Percentiles rank a stretch among this genome's conserved stretches.
Conservation (phyloP, 2,888 invertebrate genomes). For the Tuta absoluta region DNA sequence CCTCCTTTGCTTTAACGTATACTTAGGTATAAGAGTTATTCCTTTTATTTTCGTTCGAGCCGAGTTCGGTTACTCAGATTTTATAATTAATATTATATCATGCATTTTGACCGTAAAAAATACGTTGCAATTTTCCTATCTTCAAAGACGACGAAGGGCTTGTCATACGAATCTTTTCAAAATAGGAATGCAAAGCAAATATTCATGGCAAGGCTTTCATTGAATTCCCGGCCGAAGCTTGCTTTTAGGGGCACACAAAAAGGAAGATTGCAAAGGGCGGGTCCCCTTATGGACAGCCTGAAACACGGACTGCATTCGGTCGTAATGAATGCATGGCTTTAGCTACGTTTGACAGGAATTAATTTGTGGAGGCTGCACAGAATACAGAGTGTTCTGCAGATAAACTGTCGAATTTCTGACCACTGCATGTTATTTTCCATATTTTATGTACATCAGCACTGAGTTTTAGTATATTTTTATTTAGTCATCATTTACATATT, state of each 20-base stretch:
- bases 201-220: constrained; percentile 41
- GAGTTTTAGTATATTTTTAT: no score
- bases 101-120: not conserved
- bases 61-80: no score
- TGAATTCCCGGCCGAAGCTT: constrained; percentile 45
- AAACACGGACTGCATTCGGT: constrained; percentile 50
- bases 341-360: constrained; percentile 49
- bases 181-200: constrained; percentile 47
- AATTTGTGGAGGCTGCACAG: constrained; percentile 44
- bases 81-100: not conserved
- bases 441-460: no score
- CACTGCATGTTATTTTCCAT: no score
- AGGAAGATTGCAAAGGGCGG: constrained; percentile 44
- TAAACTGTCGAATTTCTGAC: no score
- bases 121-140: constrained; percentile 9
- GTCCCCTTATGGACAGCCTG: constrained; percentile 39
- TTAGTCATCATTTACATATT: no score
- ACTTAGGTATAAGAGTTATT: not conserved
- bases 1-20: no score
- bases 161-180: constrained; percentile 36
- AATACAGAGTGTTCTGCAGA: no score
- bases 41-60: not conserved
- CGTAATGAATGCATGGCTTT: constrained; percentile 52
- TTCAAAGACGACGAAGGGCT: constrained; percentile 23
- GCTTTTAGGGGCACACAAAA: constrained; percentile 50